phyloP scores from a whole-genome alignment of 2,888 invertebrate species.

The Diloba caeruleocephala region DNA sequence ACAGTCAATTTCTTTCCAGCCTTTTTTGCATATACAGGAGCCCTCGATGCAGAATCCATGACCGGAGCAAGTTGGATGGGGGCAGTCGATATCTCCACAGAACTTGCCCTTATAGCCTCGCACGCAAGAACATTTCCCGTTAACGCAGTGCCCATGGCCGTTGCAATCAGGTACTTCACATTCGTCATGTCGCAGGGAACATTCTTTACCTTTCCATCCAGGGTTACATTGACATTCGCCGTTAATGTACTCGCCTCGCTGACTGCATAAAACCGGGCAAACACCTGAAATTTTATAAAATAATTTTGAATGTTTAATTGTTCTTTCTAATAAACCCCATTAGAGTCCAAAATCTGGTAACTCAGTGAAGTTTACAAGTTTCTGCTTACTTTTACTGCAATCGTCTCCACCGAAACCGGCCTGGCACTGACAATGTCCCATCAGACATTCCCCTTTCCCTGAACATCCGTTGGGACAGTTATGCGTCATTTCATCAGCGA shows the following conservation, averaged over 20 bases:
- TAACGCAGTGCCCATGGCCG: constrained; percentile 98
- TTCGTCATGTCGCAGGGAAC: constrained; percentile 97
- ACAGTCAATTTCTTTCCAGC: constrained; percentile 98
- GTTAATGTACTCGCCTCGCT: constrained; percentile 98
- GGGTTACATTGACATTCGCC: constrained; percentile 99
- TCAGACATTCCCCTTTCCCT: constrained; percentile 98
- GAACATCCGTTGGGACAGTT: constrained; percentile 99
- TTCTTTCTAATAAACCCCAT: no score
- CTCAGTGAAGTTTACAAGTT: background rate
- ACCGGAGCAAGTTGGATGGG: constrained; percentile 97
- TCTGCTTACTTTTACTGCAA: constrained; percentile 97
- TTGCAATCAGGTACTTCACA: constrained; percentile 99
- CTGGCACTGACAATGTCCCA: constrained; percentile 98
- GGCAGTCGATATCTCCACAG: constrained; percentile 97
- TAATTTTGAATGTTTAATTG: background rate
- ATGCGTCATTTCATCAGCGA: constrained; percentile 97
- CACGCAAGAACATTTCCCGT: constrained; percentile 98
- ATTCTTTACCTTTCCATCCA: constrained; percentile 99
- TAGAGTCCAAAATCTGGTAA: no score
- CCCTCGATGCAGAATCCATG: constrained; percentile 99
- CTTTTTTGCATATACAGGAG: constrained; percentile 98
- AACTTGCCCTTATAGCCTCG: constrained; percentile 98
- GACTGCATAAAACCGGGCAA: constrained; percentile 98
- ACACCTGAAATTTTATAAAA: constrained; percentile 90
- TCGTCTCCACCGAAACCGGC: constrained; percentile 98